phyloP scores from a whole-genome alignment of 2,888 invertebrate species.

The Pseudanteris insignis region DNA sequence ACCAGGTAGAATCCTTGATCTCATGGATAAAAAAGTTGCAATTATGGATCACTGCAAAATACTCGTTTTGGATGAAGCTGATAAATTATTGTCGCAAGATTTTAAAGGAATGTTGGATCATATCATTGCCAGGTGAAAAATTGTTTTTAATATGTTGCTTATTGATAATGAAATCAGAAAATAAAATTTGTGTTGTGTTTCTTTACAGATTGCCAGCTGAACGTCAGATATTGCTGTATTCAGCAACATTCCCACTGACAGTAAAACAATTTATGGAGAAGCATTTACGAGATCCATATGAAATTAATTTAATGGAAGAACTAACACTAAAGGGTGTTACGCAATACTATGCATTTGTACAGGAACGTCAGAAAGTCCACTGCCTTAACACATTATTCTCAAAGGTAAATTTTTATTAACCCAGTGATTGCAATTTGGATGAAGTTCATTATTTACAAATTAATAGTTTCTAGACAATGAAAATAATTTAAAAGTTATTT shows the following conservation, averaged over 20 bases:
- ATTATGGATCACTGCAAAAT: slow-evolving; percentile 96
- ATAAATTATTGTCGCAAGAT: slow-evolving; percentile 98
- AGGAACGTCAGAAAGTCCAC: slow-evolving; percentile 99
- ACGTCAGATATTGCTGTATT: slow-evolving; percentile 97
- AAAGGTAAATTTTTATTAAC: slow-evolving; percentile 72
- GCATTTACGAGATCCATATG: slow-evolving; percentile 96
- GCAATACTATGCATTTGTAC: slow-evolving; percentile 99
- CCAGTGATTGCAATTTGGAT: no score
- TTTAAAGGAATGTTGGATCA: slow-evolving; percentile 99
- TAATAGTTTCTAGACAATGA: no score
- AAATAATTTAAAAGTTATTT: no score
- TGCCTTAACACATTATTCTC: slow-evolving; percentile 99
- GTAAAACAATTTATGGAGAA: slow-evolving; percentile 99
- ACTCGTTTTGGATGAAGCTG: slow-evolving; percentile 98
- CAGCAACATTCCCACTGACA: slow-evolving; percentile 98
- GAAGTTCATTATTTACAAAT: no score
- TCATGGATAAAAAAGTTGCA: slow-evolving; percentile 97
- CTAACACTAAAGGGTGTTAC: slow-evolving; percentile 98
- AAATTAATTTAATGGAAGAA: slow-evolving; percentile 99
- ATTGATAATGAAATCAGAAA: no score
- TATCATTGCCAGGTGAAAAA: slow-evolving; percentile 80
- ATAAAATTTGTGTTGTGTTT: slow-evolving; percentile 2
- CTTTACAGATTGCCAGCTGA: slow-evolving; percentile 83
- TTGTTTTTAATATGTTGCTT: not conserved
- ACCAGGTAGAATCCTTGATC: slow-evolving; percentile 98